phyloP scores from a whole-genome alignment of 2,113 vertebrate genomes.

The Coracopsis vasa region DNA sequence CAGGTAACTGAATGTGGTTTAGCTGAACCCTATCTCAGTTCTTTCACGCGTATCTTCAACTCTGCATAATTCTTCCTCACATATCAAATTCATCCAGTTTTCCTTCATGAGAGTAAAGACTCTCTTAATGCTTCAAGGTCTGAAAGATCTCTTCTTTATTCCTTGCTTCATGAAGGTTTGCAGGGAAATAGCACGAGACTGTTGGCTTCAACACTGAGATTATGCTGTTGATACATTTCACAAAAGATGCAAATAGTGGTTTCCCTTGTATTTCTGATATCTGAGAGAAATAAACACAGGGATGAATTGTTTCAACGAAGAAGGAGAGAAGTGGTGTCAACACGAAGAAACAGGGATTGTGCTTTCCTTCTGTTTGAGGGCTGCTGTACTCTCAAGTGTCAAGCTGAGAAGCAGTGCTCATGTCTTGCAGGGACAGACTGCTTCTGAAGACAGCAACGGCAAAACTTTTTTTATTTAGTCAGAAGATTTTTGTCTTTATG shows the following conservation, averaged over 20 bases:
- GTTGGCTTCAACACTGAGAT: neutral
- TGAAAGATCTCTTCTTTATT: neutral
- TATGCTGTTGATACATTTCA: neutral
- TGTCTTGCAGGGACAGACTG: neutral
- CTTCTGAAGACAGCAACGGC: neutral
- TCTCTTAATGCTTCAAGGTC: neutral
- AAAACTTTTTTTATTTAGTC: neutral
- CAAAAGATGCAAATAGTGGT: neutral
- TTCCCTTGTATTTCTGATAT: neutral
- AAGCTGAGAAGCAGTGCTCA: neutral
- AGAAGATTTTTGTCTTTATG: neutral
- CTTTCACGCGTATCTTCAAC: neutral
- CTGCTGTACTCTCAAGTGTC: neutral
- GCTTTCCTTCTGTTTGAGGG: neutral
- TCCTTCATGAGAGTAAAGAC: neutral
- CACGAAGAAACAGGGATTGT: neutral
- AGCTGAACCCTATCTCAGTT: neutral
- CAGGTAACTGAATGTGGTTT: conserved; percentile 9
- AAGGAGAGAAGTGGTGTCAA: neutral
- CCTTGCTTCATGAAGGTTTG: neutral
- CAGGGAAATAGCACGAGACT: neutral
- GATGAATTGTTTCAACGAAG: neutral
- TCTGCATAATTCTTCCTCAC: neutral
- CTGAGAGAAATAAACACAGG: neutral
- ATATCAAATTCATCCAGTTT: neutral